Evolutionary conservation across 2,888 invertebrate genomes (phyloP).

Genomic region (Sabatieria punctata): DNA sequence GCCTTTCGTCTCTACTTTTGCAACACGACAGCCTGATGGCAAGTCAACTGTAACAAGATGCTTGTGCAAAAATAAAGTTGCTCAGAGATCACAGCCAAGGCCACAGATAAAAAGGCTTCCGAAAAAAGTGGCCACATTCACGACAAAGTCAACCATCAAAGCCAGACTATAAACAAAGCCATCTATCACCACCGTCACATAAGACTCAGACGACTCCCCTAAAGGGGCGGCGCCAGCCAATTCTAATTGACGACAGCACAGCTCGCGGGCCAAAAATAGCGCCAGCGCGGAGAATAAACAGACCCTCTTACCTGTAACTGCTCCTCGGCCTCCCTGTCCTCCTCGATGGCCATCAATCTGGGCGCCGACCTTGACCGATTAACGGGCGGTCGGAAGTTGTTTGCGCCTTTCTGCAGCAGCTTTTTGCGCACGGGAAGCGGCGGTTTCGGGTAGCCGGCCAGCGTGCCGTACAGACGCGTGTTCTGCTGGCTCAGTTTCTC

Average conservation of each 20-base stretch:
- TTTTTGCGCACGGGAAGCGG: conserved; percentile 53
- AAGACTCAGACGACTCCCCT: too few relatives aligned
- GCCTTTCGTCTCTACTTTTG: too few relatives aligned
- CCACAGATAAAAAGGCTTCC: too few relatives aligned
- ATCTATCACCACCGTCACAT: too few relatives aligned
- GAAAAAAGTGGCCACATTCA: too few relatives aligned
- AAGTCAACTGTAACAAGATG: too few relatives aligned
- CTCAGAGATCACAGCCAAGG: too few relatives aligned
- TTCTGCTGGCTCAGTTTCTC: conserved; percentile 89
- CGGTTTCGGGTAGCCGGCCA: conserved; percentile 77
- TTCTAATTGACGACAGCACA: not conserved
- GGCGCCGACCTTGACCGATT: conserved; percentile 94
- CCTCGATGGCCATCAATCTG: conserved; percentile 81
- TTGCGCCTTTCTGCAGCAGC: conserved; percentile 66
- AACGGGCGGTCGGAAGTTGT: conserved; percentile 69
- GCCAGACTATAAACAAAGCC: too few relatives aligned
- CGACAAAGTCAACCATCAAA: too few relatives aligned
- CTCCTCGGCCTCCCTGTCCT: conserved; percentile 47
- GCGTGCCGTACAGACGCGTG: conserved; percentile 56
- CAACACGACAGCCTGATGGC: too few relatives aligned
- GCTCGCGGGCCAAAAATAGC: not conserved
- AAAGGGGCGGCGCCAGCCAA: not conserved
- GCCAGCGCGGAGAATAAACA: not conserved
- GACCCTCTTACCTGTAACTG: conserved; percentile 12
- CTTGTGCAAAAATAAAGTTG: too few relatives aligned